Conservation (phyloP, 2,113 vertebrate genomes). For the Cheirogaleus medius region DNA sequence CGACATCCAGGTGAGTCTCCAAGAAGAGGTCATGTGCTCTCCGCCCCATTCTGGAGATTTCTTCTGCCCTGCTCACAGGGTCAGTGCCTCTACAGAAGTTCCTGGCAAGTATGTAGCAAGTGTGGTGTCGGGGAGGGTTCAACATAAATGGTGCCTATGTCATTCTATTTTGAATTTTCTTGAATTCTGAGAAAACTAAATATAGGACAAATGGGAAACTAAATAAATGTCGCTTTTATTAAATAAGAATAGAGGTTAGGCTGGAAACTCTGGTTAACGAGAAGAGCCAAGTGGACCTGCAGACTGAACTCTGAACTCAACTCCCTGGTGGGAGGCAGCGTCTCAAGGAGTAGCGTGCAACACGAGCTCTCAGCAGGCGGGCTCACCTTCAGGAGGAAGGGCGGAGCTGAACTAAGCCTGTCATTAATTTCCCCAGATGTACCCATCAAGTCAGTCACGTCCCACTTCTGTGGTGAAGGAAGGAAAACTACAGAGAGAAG, state of each 20-base stretch:
- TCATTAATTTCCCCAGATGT: neutral
- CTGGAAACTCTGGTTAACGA: neutral
- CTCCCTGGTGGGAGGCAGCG: neutral
- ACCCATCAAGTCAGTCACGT: neutral
- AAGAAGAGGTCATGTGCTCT: neutral
- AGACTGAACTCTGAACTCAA: neutral
- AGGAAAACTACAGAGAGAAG: neutral
- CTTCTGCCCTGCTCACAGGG: neutral
- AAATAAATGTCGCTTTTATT: slow-evolving; percentile 5
- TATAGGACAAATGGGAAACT: neutral
- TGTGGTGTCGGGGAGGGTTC: neutral
- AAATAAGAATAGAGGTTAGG: neutral
- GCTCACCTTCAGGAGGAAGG: neutral
- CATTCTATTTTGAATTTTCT: slow-evolving; percentile 19
- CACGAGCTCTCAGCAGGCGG: neutral
- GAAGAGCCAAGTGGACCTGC: neutral
- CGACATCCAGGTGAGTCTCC: slow-evolving; percentile 90
- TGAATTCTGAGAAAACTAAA: neutral
- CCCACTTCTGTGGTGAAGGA: neutral
- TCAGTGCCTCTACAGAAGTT: neutral
- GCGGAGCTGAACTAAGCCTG: neutral
- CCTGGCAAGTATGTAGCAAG: neutral
- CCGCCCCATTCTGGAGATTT: neutral
- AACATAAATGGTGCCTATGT: neutral
- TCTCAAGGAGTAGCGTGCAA: neutral